Percentiles rank a stretch among this genome's conserved stretches.
Conservation (phyloP, 2,113 vertebrate genomes). For the Dipodomys merriami region DNA sequence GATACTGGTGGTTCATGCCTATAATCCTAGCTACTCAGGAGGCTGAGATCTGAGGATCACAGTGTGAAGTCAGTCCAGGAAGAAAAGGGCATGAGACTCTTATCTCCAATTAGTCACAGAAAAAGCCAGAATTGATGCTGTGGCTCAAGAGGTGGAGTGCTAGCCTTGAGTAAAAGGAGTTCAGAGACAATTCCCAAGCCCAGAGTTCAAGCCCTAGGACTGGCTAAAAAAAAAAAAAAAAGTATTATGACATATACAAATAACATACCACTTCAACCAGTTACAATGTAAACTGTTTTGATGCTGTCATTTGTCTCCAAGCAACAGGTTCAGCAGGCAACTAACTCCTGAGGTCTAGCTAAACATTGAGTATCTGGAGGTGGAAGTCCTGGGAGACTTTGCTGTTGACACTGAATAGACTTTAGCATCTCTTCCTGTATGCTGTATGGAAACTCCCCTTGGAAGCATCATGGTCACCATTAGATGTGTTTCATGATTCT, state of each 20-base stretch:
- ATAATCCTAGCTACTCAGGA: too few species aligned
- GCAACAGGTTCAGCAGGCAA: constrained; percentile 1
- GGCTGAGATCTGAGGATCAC: too few species aligned
- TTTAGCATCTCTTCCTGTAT: neutral
- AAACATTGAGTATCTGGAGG: neutral
- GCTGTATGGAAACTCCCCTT: neutral
- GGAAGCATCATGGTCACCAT: constrained; percentile 35
- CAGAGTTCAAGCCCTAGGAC: too few species aligned
- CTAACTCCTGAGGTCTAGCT: constrained; percentile 12
- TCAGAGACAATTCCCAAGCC: too few species aligned
- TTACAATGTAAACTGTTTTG: constrained; percentile 55
- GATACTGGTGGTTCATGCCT: too few species aligned
- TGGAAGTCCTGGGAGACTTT: constrained; percentile 10
- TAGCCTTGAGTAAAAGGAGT: too few species aligned
- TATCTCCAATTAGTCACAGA: too few species aligned
- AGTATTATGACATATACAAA: neutral
- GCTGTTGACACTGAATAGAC: neutral
- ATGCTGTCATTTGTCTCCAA: constrained; percentile 33
- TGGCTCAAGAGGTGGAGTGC: too few species aligned
- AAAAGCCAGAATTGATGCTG: too few species aligned
- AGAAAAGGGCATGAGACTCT: too few species aligned
- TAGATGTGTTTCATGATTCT: constrained; percentile 15
- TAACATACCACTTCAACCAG: constrained; percentile 39
- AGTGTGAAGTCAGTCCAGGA: too few species aligned
- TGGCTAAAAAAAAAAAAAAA: too few species aligned